Percentiles rank a stretch among this genome's conserved stretches.
Evolutionary conservation across 2,113 vertebrate genomes (phyloP).

Genomic region (Pomatostomus ruficeps): DNA sequence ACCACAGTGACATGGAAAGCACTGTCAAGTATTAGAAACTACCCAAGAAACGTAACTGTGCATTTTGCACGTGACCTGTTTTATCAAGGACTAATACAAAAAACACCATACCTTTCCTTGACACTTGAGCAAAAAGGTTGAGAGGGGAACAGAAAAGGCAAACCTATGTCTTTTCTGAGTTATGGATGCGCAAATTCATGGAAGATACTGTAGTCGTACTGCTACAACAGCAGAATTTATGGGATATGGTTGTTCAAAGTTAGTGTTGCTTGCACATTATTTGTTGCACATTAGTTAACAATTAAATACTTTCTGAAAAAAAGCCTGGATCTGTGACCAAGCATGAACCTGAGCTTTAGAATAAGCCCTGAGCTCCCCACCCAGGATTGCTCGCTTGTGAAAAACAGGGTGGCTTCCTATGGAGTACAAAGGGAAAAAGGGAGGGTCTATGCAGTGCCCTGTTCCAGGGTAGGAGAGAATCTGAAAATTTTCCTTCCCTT

Average conservation of each 20-base stretch:
- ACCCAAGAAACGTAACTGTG: background rate
- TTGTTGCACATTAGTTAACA: background rate
- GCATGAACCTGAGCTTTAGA: slow-evolving; percentile 75
- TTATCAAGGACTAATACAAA: background rate
- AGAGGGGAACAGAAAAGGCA: background rate
- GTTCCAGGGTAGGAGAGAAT: slow-evolving; percentile 73
- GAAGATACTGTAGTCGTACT: background rate
- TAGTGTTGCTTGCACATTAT: background rate
- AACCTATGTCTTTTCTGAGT: background rate
- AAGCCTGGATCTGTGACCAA: slow-evolving; percentile 75
- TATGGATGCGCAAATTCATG: background rate
- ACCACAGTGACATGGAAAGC: background rate
- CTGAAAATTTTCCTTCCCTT: slow-evolving; percentile 72
- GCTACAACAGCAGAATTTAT: background rate
- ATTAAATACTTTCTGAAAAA: slow-evolving; percentile 65
- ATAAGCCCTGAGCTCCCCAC: slow-evolving; percentile 73
- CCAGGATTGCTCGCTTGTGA: slow-evolving; percentile 42
- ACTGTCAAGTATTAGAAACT: background rate
- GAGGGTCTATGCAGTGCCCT: slow-evolving; percentile 80
- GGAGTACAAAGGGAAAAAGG: slow-evolving; percentile 73
- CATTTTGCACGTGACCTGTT: background rate
- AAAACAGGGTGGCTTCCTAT: slow-evolving; percentile 46
- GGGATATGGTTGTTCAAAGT: background rate
- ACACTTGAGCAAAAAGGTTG: background rate
- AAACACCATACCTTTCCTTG: background rate